These are phyloP conservation scores for Heterocephalus glaber DNA, from an alignment of 2,113 vertebrate species.

Conservation along the genomic window DNA sequence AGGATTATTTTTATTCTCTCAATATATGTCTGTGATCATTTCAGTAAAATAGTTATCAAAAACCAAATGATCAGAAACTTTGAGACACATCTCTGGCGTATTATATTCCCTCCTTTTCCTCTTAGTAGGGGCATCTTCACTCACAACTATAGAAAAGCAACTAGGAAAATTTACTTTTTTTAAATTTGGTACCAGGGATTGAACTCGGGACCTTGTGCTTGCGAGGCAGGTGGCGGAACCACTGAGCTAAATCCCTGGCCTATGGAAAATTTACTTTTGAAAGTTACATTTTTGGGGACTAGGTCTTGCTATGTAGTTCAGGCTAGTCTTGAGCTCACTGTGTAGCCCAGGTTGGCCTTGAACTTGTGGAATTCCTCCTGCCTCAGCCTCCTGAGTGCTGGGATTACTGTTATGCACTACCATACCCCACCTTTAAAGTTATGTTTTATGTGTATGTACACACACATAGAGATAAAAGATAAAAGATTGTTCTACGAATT, in stretches of 20 bases:
- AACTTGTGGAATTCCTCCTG: not conserved
- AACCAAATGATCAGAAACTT: not conserved
- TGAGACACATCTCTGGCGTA: not conserved
- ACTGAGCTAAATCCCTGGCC: too few species aligned
- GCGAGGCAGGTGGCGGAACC: too few species aligned
- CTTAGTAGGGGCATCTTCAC: not conserved
- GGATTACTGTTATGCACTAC: not conserved
- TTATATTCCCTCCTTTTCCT: not conserved
- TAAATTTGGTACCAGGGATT: too few species aligned
- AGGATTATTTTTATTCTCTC: conserved; percentile 30
- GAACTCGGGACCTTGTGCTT: too few species aligned
- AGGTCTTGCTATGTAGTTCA: not conserved
- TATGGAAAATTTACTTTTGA: conserved; percentile 6
- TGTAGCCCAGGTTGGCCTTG: not conserved
- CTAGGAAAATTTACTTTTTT: not conserved
- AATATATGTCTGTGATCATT: not conserved
- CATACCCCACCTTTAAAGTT: not conserved
- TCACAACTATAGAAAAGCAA: not conserved
- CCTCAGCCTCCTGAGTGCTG: not conserved
- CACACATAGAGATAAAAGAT: too few species aligned
- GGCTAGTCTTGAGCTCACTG: not conserved
- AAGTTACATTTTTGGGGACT: not conserved
- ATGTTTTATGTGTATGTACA: not conserved
- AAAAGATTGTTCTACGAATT: not conserved
- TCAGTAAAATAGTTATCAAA: conserved; percentile 5